phyloP scores from a whole-genome alignment of 1,140 invertebrate genomes.

The Luehdorfia chinensis region DNA sequence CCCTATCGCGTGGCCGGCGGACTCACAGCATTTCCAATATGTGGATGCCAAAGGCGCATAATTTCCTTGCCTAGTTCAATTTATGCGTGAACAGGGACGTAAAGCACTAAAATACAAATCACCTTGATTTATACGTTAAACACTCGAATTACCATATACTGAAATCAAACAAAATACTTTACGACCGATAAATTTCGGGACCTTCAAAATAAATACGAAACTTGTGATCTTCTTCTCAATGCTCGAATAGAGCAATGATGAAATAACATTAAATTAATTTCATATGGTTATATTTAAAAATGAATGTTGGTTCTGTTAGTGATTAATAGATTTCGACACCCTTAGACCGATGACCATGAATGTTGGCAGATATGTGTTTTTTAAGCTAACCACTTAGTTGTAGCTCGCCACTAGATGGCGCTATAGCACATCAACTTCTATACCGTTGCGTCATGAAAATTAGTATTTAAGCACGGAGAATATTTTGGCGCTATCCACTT shows the following conservation, averaged over 20 bases:
- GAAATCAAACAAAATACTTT: slow-evolving; percentile 19
- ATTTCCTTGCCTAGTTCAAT: slow-evolving; percentile 35
- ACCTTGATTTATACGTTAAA: slow-evolving; percentile 40
- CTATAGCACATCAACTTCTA: no score
- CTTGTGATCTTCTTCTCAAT: neutral
- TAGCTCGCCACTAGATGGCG: no score
- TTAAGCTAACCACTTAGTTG: no score
- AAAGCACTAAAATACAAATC: slow-evolving; percentile 43
- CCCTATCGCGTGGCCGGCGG: neutral
- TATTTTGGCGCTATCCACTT: no score
- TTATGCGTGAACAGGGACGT: slow-evolving; percentile 34
- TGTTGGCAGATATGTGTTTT: no score
- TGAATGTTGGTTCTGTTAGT: no score
- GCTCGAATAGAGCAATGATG: neutral
- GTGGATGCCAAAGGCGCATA: slow-evolving; percentile 24
- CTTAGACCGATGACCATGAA: no score
- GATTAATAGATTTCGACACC: no score
- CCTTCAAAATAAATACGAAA: slow-evolving; percentile 18
- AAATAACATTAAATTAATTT: no score
- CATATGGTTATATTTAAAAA: no score
- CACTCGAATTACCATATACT: slow-evolving; percentile 21
- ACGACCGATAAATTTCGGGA: slow-evolving; percentile 22
- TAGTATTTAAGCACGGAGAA: no score
- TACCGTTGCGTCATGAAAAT: no score
- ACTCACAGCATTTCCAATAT: slow-evolving; percentile 22